Conservation (phyloP, 2,888 invertebrate genomes). For the Nymphalis polychloros region DNA sequence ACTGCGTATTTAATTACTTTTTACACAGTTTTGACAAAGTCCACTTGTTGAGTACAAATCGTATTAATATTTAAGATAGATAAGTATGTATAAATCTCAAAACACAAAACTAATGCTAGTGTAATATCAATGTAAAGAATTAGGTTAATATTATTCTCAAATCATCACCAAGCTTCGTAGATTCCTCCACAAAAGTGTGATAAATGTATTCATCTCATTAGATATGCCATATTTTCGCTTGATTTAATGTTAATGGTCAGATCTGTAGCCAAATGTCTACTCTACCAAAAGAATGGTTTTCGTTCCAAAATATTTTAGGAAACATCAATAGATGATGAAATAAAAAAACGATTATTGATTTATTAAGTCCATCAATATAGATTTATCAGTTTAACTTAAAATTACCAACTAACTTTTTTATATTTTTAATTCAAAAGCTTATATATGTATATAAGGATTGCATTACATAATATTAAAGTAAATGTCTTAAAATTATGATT, state of each 20-base stretch:
- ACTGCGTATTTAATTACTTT: too few species aligned
- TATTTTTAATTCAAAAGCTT: too few species aligned
- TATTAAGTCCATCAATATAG: not conserved
- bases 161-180: slow-evolving; percentile 1
- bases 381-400: too few species aligned
- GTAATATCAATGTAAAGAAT: not conserved
- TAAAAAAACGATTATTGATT: not conserved
- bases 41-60: too few species aligned
- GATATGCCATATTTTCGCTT: slow-evolving; percentile 34
- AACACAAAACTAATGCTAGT: not conserved
- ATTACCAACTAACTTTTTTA: too few species aligned
- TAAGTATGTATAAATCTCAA: too few species aligned
- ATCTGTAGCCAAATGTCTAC: slow-evolving; percentile 31
- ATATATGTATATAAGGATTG: too few species aligned
- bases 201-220: slow-evolving; percentile 32
- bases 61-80: too few species aligned
- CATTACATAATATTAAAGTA: too few species aligned
- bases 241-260: slow-evolving; percentile 35
- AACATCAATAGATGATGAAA: slow-evolving; percentile 5
- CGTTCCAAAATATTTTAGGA: slow-evolving; percentile 16
- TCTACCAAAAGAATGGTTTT: slow-evolving; percentile 21
- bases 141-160: not conserved
- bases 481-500: too few species aligned
- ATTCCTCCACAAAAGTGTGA: slow-evolving; percentile 13
- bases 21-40: too few species aligned